phyloP scores from a whole-genome alignment of 2,888 invertebrate species.

The Volucella bombylans region DNA sequence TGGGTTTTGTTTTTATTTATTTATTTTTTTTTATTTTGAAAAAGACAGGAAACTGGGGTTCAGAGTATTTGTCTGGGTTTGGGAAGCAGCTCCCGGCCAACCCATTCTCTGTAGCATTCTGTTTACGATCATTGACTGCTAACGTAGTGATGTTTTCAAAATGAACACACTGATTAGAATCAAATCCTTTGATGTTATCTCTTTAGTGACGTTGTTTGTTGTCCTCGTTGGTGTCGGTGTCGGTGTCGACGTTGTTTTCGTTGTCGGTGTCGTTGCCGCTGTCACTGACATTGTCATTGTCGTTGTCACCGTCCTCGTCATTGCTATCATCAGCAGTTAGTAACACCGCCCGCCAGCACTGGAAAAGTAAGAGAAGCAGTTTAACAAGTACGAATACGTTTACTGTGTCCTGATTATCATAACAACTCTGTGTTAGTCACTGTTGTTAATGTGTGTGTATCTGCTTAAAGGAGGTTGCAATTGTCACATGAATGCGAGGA shows the following conservation, averaged over 20 bases:
- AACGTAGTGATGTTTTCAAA: slow-evolving; percentile 65
- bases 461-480: slow-evolving; percentile 29
- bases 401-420: slow-evolving; percentile 65
- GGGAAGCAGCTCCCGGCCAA: background rate
- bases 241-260: too few species aligned
- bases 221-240: background rate
- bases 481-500: slow-evolving; percentile 25
- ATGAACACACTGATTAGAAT: slow-evolving; percentile 66
- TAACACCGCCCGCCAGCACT: too few species aligned
- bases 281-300: background rate
- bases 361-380: slow-evolving; percentile 13
- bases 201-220: slow-evolving; percentile 40
- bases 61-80: slow-evolving; percentile 20
- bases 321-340: slow-evolving; percentile 8
- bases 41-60: slow-evolving; percentile 3
- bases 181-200: slow-evolving; percentile 64
- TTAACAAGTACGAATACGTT: slow-evolving; percentile 42
- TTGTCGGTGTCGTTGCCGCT: too few species aligned
- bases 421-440: slow-evolving; percentile 27
- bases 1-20: background rate
- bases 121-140: slow-evolving; percentile 61
- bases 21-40: background rate
- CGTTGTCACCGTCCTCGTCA: slow-evolving; percentile 27
- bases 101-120: slow-evolving; percentile 11
- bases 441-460: slow-evolving; percentile 14